Evolutionary conservation across 92 coral and sea anemone species (phyloP).

Genomic region (Phymanthus crucifer): DNA sequence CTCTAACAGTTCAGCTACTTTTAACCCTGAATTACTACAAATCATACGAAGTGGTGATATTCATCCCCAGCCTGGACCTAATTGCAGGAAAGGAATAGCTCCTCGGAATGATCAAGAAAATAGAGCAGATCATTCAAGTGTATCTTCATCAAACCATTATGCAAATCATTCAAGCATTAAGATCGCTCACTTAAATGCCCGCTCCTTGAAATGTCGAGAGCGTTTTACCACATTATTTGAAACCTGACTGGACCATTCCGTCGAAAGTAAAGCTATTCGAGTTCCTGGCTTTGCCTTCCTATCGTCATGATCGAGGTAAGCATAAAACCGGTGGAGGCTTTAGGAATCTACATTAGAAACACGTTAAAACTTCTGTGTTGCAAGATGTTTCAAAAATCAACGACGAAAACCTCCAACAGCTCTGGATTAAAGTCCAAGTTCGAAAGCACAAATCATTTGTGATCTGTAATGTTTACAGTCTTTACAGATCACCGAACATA

Average conservation of each 20-base stretch:
- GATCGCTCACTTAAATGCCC: constrained; percentile 17
- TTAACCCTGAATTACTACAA: background rate
- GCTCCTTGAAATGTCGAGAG: constrained; percentile 27
- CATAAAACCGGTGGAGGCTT: constrained; percentile 58
- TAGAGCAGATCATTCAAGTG: constrained; percentile 6
- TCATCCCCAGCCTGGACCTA: constrained; percentile 12
- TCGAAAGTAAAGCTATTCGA: constrained; percentile 17
- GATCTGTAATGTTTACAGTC: constrained; percentile 41
- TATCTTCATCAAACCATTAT: background rate
- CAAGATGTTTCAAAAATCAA: constrained; percentile 18
- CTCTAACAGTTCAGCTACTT: background rate
- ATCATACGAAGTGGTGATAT: constrained; percentile 2
- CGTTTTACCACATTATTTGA: constrained; percentile 32
- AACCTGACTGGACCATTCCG: constrained; percentile 17
- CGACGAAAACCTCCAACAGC: constrained; percentile 29
- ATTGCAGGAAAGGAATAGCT: background rate
- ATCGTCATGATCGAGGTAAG: constrained; percentile 58
- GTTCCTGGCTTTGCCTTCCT: constrained; percentile 51
- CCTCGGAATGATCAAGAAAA: background rate
- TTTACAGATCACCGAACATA: constrained; percentile 40
- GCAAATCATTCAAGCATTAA: constrained; percentile 23
- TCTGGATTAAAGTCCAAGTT: constrained; percentile 38
- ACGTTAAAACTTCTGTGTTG: constrained; percentile 13
- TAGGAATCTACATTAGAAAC: constrained; percentile 46
- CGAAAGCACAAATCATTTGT: constrained; percentile 32